Evolutionary conservation across 1,140 invertebrate genomes (phyloP), one percentile per base, ranked within the genome.

Genomic region (Drosophila repleta): DNA sequence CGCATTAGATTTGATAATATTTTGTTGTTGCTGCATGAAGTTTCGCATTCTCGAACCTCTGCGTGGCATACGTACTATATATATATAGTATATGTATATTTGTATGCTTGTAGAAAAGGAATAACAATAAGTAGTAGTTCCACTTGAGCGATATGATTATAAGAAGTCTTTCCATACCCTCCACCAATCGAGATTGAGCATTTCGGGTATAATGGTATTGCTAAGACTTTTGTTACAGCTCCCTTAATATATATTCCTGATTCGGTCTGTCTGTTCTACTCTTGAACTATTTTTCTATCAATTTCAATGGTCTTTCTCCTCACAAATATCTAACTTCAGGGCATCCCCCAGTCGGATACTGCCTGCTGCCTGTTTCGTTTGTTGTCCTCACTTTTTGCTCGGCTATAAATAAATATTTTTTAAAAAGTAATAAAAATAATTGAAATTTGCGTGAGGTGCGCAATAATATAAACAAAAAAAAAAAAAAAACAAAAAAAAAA

Each of bases 61-160:
- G 13, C 52, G 17, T 53, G 32, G 20, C 35, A 35, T 65, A 21
- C 26, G 32, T 4, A 26, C 21, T 39, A 51, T 55, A 57, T 13
- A 26, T 37, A 39, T n/a, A n/a, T 39, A 1, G n/a, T 37, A n/a
- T n/a, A 39, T 39, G 6, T 39, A 39, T 15, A 39, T 39, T 3
- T n/a, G 15, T 39, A 39, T 39, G 11, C 57, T 46, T 18, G 20
- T 18, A 48, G 24, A 51, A 48, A 32, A 53, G 41, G 29, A 35
- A 41, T 53, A 52, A 41, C 13, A 63, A 35, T 37, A 49, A 17
- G 15, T 51, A 18, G 15, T 45, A 74, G 45, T 63, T 56, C 43
- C 72, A 74, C 60, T 70, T 69, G 52, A 57, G 58, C 66, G 71
- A 74, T 74, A 74, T 74, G 72, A 74, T 68, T 72, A 73, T 43